phyloP scores from a whole-genome alignment of 1,140 invertebrate species.

The Pantala flavescens region DNA sequence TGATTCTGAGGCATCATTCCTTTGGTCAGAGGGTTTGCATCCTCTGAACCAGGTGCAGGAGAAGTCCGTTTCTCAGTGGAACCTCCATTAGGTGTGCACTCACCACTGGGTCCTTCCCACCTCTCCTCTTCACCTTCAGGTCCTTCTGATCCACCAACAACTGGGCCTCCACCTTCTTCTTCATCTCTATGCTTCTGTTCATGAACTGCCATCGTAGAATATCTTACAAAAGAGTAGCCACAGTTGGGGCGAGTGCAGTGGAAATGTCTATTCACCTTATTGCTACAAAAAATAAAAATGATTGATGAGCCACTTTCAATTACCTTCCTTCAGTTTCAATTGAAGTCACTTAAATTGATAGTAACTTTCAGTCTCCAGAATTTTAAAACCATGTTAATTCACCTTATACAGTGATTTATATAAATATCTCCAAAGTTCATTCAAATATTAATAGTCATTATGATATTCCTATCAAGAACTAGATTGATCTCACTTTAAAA shows the following conservation, averaged over 20 bases:
- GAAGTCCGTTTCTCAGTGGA: background rate
- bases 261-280: constrained; percentile 61
- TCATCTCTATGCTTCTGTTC: constrained; percentile 45
- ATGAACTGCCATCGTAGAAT: constrained; percentile 61
- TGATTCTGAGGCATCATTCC: background rate
- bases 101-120: background rate
- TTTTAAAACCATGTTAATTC: background rate
- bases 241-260: constrained; percentile 63
- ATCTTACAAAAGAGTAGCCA: constrained; percentile 63
- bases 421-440: too few relatives aligned
- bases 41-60: background rate
- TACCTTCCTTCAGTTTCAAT: background rate
- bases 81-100: background rate
- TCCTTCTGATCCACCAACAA: background rate
- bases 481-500: too few relatives aligned
- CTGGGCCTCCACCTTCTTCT: background rate
- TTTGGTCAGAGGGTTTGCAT: background rate
- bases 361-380: too few relatives aligned
- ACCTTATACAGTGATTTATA: too few relatives aligned
- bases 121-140: background rate
- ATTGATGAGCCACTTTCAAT: background rate
- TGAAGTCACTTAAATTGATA: too few relatives aligned
- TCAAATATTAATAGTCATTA: too few relatives aligned
- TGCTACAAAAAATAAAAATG: constrained; percentile 35
- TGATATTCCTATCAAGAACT: too few relatives aligned